Evolutionary conservation across 2,113 vertebrate species (phyloP).

Genomic region (Gnathonemus longibarbis): DNA sequence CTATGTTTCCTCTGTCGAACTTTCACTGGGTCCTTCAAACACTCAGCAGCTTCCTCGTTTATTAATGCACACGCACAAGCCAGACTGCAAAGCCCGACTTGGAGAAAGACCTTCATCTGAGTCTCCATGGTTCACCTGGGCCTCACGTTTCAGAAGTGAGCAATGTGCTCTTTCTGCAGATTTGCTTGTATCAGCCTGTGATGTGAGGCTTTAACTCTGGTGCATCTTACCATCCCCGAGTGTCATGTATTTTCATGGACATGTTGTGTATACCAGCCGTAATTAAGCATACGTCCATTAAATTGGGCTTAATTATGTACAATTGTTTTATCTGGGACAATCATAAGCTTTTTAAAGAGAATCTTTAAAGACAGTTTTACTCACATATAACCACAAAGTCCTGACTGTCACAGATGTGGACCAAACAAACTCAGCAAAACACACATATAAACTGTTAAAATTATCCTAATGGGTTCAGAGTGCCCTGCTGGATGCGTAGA

Average conservation of each 20-base stretch:
- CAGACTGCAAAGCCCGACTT: conserved; percentile 9
- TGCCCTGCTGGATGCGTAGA: neutral
- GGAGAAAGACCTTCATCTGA: neutral
- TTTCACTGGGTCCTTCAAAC: conserved; percentile 40
- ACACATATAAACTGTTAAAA: neutral
- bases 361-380: neutral
- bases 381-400: neutral
- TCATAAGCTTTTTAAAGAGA: neutral
- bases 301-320: neutral
- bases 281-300: neutral
- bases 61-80: conserved; percentile 43
- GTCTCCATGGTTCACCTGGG: neutral
- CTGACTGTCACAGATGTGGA: neutral
- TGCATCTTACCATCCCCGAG: neutral
- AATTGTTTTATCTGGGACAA: neutral
- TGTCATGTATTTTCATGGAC: neutral
- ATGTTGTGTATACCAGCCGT: neutral
- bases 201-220: neutral
- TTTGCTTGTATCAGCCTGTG: neutral
- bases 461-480: neutral
- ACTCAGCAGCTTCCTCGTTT: conserved; percentile 38
- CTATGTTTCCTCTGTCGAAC: conserved; percentile 44
- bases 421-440: neutral
- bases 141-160: neutral
- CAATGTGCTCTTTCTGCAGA: neutral